Conservation (phyloP, 2,888 invertebrate species). For the Morpho helenor region DNA sequence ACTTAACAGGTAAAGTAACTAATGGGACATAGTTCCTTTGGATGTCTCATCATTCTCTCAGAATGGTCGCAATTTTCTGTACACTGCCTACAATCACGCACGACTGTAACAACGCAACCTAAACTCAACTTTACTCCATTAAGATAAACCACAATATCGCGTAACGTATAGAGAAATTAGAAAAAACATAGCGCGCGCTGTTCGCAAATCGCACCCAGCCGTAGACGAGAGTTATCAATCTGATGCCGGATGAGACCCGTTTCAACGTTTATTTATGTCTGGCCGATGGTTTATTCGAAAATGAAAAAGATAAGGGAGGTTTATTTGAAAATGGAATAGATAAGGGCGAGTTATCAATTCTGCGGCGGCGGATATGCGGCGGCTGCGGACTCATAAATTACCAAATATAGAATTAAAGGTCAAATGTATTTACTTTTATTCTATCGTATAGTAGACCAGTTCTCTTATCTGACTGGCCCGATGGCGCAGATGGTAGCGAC, state of each 20-base stretch:
- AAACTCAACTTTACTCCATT: conserved; percentile 13
- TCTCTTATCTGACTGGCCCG: too few relatives aligned
- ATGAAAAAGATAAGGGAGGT: conserved; percentile 32
- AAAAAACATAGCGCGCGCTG: conserved; percentile 29
- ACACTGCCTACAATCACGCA: conserved; percentile 65
- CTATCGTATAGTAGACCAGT: too few relatives aligned
- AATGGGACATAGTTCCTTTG: conserved; percentile 54
- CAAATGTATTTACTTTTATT: too few relatives aligned
- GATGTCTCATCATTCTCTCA: conserved; percentile 70
- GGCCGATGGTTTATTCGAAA: conserved; percentile 55
- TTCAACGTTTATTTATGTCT: conserved; percentile 67
- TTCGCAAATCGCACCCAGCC: conserved; percentile 62
- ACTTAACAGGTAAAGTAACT: conserved; percentile 32
- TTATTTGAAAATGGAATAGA: conserved; percentile 37
- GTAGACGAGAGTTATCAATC: conserved; percentile 67
- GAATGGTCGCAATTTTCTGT: conserved; percentile 63
- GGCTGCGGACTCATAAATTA: too few relatives aligned
- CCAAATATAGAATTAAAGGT: too few relatives aligned
- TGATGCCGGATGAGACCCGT: conserved; percentile 59
- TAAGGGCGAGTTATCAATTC: conserved; percentile 29
- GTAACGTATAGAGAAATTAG: conserved; percentile 16
- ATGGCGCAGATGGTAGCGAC: too few relatives aligned
- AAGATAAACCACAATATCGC: conserved; percentile 12
- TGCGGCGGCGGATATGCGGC: too few relatives aligned
- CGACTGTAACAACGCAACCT: conserved; percentile 20